Evolutionary conservation across 2,888 invertebrate genomes (phyloP).

Genomic region (Pandemis cinnamomeana): DNA sequence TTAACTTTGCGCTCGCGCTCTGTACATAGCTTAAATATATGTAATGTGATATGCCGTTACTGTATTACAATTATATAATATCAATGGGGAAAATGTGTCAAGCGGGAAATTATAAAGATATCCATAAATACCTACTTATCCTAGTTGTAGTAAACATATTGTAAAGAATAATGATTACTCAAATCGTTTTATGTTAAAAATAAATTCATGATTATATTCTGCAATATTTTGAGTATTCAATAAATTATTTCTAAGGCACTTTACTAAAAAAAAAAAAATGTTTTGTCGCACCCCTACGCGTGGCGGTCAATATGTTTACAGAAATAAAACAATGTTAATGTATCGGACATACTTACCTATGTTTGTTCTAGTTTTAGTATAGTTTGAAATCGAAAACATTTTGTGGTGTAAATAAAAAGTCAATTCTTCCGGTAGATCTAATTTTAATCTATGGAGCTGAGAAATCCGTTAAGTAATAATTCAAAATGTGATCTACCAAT

Average conservation of each 20-base stretch:
- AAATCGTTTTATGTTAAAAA: background rate
- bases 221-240: background rate
- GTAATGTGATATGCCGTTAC: constrained; percentile 30
- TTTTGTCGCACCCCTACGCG: no score
- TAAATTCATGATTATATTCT: background rate
- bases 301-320: background rate
- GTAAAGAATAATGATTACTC: background rate
- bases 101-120: background rate
- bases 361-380: no score
- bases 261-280: no score
- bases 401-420: background rate
- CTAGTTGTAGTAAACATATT: background rate
- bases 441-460: no score
- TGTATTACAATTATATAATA: background rate
- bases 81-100: background rate
- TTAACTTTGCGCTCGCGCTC: background rate
- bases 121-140: background rate
- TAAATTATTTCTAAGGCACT: no score
- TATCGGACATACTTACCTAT: no score
- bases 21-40: constrained; percentile 18
- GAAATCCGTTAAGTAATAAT: no score
- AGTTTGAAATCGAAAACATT: no score
- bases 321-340: background rate
- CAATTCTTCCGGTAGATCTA: background rate
- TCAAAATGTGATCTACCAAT: no score